Evolutionary conservation across 1,140 invertebrate species (phyloP).

Genomic region (Procambarus virginalis): DNA sequence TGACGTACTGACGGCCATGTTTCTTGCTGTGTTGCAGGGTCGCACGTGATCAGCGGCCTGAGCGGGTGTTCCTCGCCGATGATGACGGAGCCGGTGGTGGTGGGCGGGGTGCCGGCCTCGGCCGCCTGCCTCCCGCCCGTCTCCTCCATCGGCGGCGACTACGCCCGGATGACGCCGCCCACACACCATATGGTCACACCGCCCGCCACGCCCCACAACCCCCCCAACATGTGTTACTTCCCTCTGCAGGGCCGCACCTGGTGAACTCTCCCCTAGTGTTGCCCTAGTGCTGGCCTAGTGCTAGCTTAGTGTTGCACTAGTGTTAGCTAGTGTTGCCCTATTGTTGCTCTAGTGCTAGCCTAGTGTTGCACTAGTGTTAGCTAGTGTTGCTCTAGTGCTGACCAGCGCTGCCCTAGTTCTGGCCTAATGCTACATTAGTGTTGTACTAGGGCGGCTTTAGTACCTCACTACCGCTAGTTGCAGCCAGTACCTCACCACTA

Average conservation of each 20-base stretch:
- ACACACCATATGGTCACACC: constrained; percentile 58
- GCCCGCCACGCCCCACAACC: constrained; percentile 56
- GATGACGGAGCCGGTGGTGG: constrained; percentile 52
- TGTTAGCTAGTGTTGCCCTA: background rate
- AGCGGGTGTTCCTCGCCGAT: constrained; percentile 52
- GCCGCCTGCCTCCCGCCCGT: constrained; percentile 54
- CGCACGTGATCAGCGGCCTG: constrained; percentile 50
- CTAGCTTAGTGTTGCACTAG: no score
- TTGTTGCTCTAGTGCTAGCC: background rate
- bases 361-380: no score
- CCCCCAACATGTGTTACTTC: constrained; percentile 64
- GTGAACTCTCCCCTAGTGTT: constrained; percentile 3
- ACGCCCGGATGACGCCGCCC: constrained; percentile 60
- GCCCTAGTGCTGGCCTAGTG: background rate
- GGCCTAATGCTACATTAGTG: background rate
- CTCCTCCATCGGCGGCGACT: constrained; percentile 56
- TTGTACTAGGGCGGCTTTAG: background rate
- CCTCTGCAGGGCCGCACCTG: constrained; percentile 63
- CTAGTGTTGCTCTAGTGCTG: background rate
- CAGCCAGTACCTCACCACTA: constrained; percentile 2
- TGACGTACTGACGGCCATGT: no score
- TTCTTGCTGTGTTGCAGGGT: constrained; percentile 15
- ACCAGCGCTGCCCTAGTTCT: background rate
- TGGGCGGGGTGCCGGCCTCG: constrained; percentile 41
- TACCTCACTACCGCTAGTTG: background rate